These are phyloP conservation scores for Maccullochella peelii DNA, from an alignment of 2,113 vertebrate species.

Conservation along the genomic window DNA sequence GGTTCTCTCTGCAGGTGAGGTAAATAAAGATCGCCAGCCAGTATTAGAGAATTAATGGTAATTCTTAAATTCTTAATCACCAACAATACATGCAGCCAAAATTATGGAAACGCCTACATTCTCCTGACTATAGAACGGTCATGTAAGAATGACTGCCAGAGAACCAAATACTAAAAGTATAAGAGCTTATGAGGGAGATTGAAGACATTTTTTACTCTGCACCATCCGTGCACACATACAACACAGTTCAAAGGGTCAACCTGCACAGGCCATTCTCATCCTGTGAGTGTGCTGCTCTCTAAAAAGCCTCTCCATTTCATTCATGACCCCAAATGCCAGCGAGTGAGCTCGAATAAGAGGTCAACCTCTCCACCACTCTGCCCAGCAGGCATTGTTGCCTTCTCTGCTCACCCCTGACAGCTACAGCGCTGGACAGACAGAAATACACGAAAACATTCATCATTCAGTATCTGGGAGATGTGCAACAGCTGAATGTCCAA, in stretches of 20 bases:
- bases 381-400: neutral
- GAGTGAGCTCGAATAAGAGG: conserved; percentile 5
- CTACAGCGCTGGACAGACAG: neutral
- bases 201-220: neutral
- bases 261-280: neutral
- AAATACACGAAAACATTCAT: conserved; percentile 1
- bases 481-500: neutral
- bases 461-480: neutral
- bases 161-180: neutral
- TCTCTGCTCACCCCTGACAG: conserved; percentile 7
- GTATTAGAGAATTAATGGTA: neutral
- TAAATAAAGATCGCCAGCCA: neutral
- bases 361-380: neutral
- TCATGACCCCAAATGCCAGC: neutral
- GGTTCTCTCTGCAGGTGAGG: no score
- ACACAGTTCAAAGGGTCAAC: neutral
- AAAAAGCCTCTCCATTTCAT: conserved; percentile 9
- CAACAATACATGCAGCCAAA: neutral
- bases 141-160: no score
- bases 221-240: neutral
- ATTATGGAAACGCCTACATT: neutral
- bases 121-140: no score
- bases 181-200: neutral
- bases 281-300: neutral
- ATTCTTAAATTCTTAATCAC: neutral